Base-by-base conservation (phyloP, 2,888 invertebrate species). In the Minunthozetes semirufus region DNA sequence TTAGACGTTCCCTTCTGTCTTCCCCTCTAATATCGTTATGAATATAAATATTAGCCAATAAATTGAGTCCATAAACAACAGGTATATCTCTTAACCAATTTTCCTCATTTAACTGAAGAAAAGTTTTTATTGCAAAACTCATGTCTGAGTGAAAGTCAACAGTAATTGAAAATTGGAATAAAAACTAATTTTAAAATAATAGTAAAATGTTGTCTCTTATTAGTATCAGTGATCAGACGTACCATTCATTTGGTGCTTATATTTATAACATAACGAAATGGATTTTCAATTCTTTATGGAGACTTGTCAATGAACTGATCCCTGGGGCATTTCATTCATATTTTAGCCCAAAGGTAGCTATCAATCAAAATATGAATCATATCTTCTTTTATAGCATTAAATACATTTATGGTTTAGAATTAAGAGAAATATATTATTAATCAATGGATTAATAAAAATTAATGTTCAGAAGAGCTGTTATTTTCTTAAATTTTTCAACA, bases 261-360 rank as follows among this genome's bases (percentile, higher is more conserved):
- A 56, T 25, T 56, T 56, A n/a, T 9, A 56, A 19, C n/a, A 17
- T 56, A 19, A 25, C 25, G 22, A 56, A 56, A 56, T 56, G 56
- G 56, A 13, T 56, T 19, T 56, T 56, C 56, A 56, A 56, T 56
- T 56, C 56, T 9, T 19, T 56, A 19, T 56, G 56, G 22, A 25
- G 19, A 56, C 56, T 56, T 22, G 22, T 56, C n/a, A 56, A 56
- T 56, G 56, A 56, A 11, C 25, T 25, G 22, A 56, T 56, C 11
- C 56, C 56, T 13, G 19, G 11, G 56, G 56, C 56, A 8, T 17
- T 56, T 56, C 2, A 19, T 17, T 56, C 56, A 4, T 56, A 19
- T 56, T 56, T 56, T 56, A 56, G 56, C 56, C 56, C 56, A 56
- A 2, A 56, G 56, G 56, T 56, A 56, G 56, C 56, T 56, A 56